Percentiles rank a stretch among this genome's conserved stretches.
Evolutionary conservation across 92 coral and sea anemone genomes (phyloP).

Genomic region (Diadumene lineata): DNA sequence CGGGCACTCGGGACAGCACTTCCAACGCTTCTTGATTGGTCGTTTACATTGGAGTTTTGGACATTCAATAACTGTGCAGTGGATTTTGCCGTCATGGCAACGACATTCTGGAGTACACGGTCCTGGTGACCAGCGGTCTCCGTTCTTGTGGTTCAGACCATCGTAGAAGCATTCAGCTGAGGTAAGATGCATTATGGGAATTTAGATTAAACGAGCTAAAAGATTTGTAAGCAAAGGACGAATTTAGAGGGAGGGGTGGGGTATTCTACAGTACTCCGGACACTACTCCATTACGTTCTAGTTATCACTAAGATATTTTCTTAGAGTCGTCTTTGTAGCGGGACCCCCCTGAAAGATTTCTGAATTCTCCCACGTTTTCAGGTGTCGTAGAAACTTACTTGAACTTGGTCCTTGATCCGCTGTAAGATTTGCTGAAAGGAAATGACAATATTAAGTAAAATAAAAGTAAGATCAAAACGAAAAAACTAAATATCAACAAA

Average conservation of each 20-base stretch:
- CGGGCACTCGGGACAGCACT: constrained; percentile 96
- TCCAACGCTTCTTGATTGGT: constrained; percentile 93
- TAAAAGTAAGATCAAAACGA: neutral
- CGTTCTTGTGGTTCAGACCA: constrained; percentile 87
- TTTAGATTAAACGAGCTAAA: too few species aligned
- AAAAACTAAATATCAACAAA: too few species aligned
- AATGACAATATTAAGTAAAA: neutral
- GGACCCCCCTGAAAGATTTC: too few species aligned
- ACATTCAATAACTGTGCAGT: constrained; percentile 97
- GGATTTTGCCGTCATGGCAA: constrained; percentile 92
- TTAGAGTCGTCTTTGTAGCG: too few species aligned
- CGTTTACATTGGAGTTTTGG: constrained; percentile 82
- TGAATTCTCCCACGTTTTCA: too few species aligned
- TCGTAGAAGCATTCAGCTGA: constrained; percentile 87
- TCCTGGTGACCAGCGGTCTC: constrained; percentile 99
- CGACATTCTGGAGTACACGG: constrained; percentile 98
- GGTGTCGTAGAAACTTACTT: constrained; percentile 11
- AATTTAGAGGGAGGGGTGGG: too few species aligned
- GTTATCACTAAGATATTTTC: too few species aligned
- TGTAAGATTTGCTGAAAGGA: constrained; percentile 3
- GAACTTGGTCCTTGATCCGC: neutral
- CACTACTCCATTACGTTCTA: too few species aligned
- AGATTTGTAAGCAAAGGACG: too few species aligned
- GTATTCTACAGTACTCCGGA: too few species aligned
- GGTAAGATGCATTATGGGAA: neutral